These are phyloP conservation scores for Bombus superbus DNA, from an alignment of 1,140 invertebrate genomes.

Conservation along the genomic window DNA sequence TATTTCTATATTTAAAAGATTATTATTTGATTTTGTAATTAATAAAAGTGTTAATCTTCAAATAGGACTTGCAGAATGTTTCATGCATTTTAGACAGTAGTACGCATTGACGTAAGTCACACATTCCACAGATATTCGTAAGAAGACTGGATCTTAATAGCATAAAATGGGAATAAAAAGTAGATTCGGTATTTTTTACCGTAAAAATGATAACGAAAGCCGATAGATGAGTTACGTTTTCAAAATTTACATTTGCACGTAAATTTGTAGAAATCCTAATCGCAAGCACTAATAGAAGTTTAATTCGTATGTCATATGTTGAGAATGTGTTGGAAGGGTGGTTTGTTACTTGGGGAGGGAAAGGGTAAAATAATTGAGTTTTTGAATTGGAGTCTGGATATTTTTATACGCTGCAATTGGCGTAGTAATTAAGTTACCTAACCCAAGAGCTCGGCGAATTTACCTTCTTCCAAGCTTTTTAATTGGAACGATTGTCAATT, in stretches of 20 bases:
- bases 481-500: background rate
- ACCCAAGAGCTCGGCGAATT: background rate
- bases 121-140: no score
- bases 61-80: no score
- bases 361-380: background rate
- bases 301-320: background rate
- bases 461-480: background rate
- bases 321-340: background rate
- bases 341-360: background rate
- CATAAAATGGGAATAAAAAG: no score
- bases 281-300: background rate
- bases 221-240: background rate
- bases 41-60: no score
- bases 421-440: background rate
- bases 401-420: background rate
- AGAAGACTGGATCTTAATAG: no score
- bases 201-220: background rate
- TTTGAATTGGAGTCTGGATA: background rate
- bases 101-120: no score
- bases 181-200: no score
- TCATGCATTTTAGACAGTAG: no score
- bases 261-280: background rate
- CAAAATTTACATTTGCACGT: background rate
- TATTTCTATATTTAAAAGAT: no score
- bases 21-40: no score